A percentile compares a stretch with the other conserved stretches of the same genome.
Conservation (phyloP, 2,113 vertebrate genomes). For the Dermatemys mawii region DNA sequence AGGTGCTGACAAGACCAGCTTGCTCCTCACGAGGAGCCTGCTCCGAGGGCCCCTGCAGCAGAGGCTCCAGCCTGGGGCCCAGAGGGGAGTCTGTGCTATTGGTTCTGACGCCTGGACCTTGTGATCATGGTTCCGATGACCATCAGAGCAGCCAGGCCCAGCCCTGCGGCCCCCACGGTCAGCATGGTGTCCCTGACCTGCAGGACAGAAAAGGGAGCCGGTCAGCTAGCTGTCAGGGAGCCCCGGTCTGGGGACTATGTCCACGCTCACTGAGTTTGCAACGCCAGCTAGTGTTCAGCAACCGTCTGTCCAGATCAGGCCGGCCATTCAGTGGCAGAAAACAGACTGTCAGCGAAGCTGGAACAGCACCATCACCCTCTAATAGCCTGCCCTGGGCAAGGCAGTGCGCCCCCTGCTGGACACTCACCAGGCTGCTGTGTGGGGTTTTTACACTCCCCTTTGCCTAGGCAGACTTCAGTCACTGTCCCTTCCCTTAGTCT, state of each 20-base stretch:
- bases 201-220: not conserved
- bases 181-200: slow-evolving; percentile 54
- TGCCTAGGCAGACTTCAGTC: not conserved
- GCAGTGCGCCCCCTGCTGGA: not conserved
- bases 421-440: not conserved
- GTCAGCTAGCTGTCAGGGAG: not conserved
- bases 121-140: slow-evolving; percentile 41
- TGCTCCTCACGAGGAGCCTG: not conserved
- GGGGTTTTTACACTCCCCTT: not conserved
- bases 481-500: not conserved
- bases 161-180: not conserved
- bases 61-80: not conserved
- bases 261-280: not conserved
- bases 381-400: not conserved
- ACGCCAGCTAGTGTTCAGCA: too few relatives aligned
- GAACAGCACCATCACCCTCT: fast-evolving
- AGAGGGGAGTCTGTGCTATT: slow-evolving; percentile 14
- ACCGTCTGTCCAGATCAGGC: not conserved
- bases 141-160: slow-evolving; percentile 23
- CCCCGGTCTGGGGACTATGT: not conserved
- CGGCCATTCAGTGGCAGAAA: not conserved
- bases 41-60: not conserved
- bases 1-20: not conserved
- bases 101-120: slow-evolving; percentile 57
- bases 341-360: not conserved